phyloP scores from a whole-genome alignment of 2,797 vertebrate genomes.

The Thamnophis elegans region DNA sequence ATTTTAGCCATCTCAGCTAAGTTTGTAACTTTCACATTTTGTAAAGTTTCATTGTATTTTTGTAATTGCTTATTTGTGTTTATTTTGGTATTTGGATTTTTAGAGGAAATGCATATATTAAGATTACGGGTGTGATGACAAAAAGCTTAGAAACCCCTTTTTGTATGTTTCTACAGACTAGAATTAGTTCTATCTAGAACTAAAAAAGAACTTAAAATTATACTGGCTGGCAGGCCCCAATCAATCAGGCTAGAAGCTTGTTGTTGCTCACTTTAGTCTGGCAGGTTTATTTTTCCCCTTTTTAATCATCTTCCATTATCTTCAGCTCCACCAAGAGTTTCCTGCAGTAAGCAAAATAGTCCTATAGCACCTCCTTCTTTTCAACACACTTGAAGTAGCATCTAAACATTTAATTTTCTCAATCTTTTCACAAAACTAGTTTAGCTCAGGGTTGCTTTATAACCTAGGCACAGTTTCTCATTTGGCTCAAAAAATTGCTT shows the following conservation, averaged over 20 bases:
- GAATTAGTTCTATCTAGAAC: not conserved
- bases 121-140: not conserved
- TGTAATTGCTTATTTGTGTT: not conserved
- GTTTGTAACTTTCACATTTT: too few species aligned
- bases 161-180: not conserved
- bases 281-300: not conserved
- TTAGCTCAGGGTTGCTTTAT: not conserved
- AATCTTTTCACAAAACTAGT: not conserved
- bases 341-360: not conserved
- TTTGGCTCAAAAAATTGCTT: not conserved
- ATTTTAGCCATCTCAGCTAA: too few species aligned
- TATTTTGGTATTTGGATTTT: not conserved
- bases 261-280: not conserved
- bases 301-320: not conserved
- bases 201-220: not conserved
- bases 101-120: not conserved
- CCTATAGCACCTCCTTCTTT: not conserved
- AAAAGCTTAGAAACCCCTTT: not conserved
- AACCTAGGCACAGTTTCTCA: not conserved
- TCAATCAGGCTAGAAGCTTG: not conserved
- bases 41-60: not conserved
- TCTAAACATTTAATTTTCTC: not conserved
- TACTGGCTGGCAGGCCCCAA: not conserved
- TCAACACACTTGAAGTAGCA: not conserved
- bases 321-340: not conserved